phyloP scores from a whole-genome alignment of 2,113 vertebrate species.

The Hippocampus mohnikei region DNA sequence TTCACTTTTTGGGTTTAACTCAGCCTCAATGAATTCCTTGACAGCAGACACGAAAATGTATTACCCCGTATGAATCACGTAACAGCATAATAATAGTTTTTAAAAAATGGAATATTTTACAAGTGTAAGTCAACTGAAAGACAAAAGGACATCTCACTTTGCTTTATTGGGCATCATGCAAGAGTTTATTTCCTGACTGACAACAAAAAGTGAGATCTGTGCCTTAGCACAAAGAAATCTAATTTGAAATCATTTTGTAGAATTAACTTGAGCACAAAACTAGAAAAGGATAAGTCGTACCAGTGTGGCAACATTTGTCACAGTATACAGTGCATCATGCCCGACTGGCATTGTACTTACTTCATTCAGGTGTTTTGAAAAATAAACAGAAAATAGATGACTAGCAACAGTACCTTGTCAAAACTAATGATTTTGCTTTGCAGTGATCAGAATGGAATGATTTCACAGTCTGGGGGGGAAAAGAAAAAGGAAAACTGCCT shows the following conservation, averaged over 20 bases:
- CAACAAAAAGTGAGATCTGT: background rate
- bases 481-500: too few species aligned
- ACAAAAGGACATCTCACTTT: background rate
- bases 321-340: background rate
- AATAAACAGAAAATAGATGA: background rate
- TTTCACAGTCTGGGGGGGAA: too few species aligned
- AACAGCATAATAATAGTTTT: background rate
- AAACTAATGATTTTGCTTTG: background rate
- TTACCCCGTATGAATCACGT: background rate
- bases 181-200: background rate
- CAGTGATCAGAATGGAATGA: background rate
- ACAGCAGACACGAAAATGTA: background rate
- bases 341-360: background rate
- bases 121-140: background rate
- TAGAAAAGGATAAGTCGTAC: background rate
- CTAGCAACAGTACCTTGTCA: background rate
- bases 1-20: background rate
- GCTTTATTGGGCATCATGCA: background rate
- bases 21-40: conserved; percentile 5
- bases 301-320: background rate
- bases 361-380: background rate
- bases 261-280: background rate
- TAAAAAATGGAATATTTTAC: background rate
- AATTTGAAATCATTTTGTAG: background rate
- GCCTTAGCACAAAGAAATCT: background rate